Evolutionary conservation across 2,888 invertebrate genomes (phyloP).

Genomic region (Trachelus stipa): DNA sequence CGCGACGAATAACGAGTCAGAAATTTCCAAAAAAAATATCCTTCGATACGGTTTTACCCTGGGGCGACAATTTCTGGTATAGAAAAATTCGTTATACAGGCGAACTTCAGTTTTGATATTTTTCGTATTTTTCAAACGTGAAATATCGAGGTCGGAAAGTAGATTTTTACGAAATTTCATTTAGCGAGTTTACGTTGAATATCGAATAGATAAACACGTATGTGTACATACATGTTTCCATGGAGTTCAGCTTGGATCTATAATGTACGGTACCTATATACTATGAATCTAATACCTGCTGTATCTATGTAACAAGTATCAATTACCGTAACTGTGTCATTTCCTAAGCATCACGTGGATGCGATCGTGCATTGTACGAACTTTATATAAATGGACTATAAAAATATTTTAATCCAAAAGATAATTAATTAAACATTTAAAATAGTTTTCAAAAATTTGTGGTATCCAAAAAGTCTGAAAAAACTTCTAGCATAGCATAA

Average conservation of each 20-base stretch:
- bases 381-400: not conserved
- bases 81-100: not conserved
- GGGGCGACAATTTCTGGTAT: not conserved
- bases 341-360: not conserved
- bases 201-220: not conserved
- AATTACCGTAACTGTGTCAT: not conserved
- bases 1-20: not conserved
- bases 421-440: not conserved
- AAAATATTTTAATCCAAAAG: not conserved
- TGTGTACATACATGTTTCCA: not conserved
- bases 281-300: not conserved
- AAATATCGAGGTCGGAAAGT: not conserved
- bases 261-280: not conserved
- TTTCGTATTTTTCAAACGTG: not conserved
- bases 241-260: not conserved
- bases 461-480: too few relatives aligned
- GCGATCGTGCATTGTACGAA: not conserved
- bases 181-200: not conserved
- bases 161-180: conserved; percentile 2
- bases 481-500: too few relatives aligned
- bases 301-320: conserved; percentile 1
- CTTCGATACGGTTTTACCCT: not conserved
- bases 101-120: not conserved
- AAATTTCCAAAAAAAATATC: not conserved
- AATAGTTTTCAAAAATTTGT: not conserved